phyloP scores from a whole-genome alignment of 2,888 invertebrate species.

The Lasioglossum leucozonium region DNA sequence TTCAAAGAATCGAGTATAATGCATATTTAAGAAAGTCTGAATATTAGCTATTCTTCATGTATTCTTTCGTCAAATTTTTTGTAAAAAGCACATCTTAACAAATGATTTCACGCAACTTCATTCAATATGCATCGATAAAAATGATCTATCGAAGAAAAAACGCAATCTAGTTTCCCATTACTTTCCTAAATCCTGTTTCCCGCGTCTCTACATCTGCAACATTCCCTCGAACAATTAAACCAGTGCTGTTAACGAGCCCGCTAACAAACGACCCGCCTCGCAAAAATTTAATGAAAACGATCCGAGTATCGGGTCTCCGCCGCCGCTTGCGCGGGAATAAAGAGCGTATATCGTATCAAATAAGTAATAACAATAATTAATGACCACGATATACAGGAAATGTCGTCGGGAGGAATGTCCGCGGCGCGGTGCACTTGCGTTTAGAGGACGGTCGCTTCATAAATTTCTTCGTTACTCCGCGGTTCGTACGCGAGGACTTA shows the following conservation, averaged over 20 bases:
- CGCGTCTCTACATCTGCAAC: neutral
- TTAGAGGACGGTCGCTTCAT: slow-evolving; percentile 64
- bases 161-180: too few relatives aligned
- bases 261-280: neutral
- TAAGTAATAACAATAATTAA: slow-evolving; percentile 58
- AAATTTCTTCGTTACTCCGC: slow-evolving; percentile 74
- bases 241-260: neutral
- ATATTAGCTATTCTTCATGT: too few relatives aligned
- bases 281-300: neutral
- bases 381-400: slow-evolving; percentile 51
- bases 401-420: slow-evolving; percentile 46
- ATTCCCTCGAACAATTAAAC: neutral
- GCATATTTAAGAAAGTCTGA: too few relatives aligned
- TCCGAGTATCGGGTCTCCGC: neutral
- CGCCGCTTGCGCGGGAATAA: neutral
- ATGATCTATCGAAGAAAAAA: neutral
- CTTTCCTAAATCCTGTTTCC: neutral
- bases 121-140: too few relatives aligned
- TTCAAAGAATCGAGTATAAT: too few relatives aligned
- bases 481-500: slow-evolving; percentile 65
- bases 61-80: too few relatives aligned
- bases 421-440: slow-evolving; percentile 27
- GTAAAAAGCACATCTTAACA: too few relatives aligned
- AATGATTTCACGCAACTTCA: too few relatives aligned
- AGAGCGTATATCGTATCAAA: slow-evolving; percentile 24